phyloP scores from a whole-genome alignment of 1,140 invertebrate species.

The Scaptomyza pallida region DNA sequence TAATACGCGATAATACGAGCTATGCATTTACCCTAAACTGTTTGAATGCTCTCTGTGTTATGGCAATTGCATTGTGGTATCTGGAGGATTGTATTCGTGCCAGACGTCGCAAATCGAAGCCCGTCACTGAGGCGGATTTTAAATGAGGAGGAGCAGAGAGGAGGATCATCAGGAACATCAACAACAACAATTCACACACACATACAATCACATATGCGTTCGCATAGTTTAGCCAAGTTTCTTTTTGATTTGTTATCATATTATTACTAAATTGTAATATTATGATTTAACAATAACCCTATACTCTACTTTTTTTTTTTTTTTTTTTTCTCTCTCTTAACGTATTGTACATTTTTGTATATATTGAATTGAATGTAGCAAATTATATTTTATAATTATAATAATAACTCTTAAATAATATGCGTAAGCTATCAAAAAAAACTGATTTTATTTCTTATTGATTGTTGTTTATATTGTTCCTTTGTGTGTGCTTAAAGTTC shows the following conservation, averaged over 20 bases:
- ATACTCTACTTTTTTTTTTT: slow-evolving; percentile 15
- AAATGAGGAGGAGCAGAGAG: slow-evolving; percentile 16
- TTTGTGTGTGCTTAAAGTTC: background rate
- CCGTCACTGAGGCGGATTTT: slow-evolving; percentile 17
- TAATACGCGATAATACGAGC: slow-evolving; percentile 86
- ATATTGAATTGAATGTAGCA: slow-evolving; percentile 58
- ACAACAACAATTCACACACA: background rate
- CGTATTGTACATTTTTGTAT: slow-evolving; percentile 72
- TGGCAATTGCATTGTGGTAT: slow-evolving; percentile 69
- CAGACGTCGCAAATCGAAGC: slow-evolving; percentile 48
- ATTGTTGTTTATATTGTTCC: slow-evolving; percentile 2
- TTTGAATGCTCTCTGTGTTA: slow-evolving; percentile 85
- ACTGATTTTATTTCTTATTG: background rate
- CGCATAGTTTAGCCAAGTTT: slow-evolving; percentile 54
- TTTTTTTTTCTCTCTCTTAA: slow-evolving; percentile 40
- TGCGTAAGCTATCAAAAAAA: slow-evolving; percentile 52
- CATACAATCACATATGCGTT: slow-evolving; percentile 27
- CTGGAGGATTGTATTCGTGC: slow-evolving; percentile 65
- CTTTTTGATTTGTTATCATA: slow-evolving; percentile 48
- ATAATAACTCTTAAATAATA: slow-evolving; percentile 69
- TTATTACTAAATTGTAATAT: slow-evolving; percentile 17
- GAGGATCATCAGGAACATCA: background rate
- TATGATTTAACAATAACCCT: background rate
- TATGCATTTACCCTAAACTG: slow-evolving; percentile 86
- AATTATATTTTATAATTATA: slow-evolving; percentile 63